These are phyloP conservation scores for Miopithecus talapoin DNA, from an alignment of 2,797 vertebrate genomes.

Conservation along the genomic window DNA sequence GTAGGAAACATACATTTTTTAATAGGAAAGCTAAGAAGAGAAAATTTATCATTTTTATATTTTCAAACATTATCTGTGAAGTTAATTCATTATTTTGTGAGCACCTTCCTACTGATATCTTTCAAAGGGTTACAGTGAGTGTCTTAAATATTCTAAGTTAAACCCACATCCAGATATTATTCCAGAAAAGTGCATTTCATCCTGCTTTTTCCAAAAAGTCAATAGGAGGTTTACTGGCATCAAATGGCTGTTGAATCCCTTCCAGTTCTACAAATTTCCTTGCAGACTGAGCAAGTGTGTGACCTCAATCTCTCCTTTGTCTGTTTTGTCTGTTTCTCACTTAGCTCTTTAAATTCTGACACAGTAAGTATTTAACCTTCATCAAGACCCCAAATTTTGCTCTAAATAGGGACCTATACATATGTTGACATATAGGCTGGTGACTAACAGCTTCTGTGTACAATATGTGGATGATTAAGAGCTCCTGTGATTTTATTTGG, in stretches of 20 bases:
- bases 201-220: slow-evolving; percentile 61
- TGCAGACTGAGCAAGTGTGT: slow-evolving; percentile 38
- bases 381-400: slow-evolving; percentile 29
- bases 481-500: neutral
- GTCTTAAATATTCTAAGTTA: neutral
- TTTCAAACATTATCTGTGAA: rapidly evolving
- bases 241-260: slow-evolving; percentile 26
- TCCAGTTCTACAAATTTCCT: slow-evolving; percentile 68
- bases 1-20: neutral
- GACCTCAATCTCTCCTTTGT: slow-evolving; percentile 72
- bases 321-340: slow-evolving; percentile 61
- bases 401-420: neutral
- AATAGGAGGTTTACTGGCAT: slow-evolving; percentile 60
- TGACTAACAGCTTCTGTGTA: neutral
- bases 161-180: neutral
- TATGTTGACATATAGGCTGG: neutral
- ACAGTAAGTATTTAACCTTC: slow-evolving; percentile 61
- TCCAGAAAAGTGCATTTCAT: neutral
- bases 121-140: slow-evolving; percentile 30
- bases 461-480: neutral
- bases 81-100: neutral
- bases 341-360: slow-evolving; percentile 73
- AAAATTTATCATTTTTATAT: neutral
- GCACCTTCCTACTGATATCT: neutral
- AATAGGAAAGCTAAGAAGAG: slow-evolving; percentile 2